Percentiles rank a stretch among this genome's conserved stretches.
phyloP scores from a whole-genome alignment of 1,140 invertebrate genomes.

The Argopecten irradians region DNA sequence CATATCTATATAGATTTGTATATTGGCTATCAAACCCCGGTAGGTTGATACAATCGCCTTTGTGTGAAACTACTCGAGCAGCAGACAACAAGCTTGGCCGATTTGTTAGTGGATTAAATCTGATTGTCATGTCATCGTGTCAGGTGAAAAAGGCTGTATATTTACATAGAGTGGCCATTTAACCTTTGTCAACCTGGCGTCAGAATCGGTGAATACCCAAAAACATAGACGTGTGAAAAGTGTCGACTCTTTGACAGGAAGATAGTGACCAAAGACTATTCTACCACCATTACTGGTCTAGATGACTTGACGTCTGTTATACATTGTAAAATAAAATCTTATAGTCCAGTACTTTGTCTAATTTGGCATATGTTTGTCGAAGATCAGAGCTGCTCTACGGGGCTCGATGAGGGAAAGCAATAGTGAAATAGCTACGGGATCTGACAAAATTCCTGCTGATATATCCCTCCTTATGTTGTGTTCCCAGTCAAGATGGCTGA shows the following conservation, averaged over 20 bases:
- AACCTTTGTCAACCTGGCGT: not conserved
- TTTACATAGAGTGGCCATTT: not conserved
- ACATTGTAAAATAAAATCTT: too few species aligned
- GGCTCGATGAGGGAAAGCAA: too few species aligned
- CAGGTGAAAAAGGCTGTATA: not conserved
- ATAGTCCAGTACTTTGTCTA: too few species aligned
- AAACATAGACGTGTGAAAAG: not conserved
- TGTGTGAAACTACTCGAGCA: not conserved
- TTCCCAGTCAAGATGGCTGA: too few species aligned
- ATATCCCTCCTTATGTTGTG: too few species aligned
- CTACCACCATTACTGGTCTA: not conserved
- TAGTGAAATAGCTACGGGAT: too few species aligned
- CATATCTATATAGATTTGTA: not conserved
- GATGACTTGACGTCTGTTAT: not conserved
- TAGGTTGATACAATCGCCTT: not conserved
- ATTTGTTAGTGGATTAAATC: not conserved
- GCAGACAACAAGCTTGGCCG: not conserved
- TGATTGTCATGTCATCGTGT: not conserved
- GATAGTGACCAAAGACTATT: not conserved
- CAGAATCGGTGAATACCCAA: not conserved
- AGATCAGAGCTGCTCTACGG: too few species aligned
- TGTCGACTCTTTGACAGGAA: not conserved
- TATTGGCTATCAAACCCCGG: not conserved
- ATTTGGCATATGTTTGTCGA: too few species aligned
- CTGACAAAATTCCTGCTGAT: too few species aligned